A percentile compares a stretch with the other conserved stretches of the same genome.
Conservation (phyloP, 1,140 invertebrate species). For the Agrilus planipennis region DNA sequence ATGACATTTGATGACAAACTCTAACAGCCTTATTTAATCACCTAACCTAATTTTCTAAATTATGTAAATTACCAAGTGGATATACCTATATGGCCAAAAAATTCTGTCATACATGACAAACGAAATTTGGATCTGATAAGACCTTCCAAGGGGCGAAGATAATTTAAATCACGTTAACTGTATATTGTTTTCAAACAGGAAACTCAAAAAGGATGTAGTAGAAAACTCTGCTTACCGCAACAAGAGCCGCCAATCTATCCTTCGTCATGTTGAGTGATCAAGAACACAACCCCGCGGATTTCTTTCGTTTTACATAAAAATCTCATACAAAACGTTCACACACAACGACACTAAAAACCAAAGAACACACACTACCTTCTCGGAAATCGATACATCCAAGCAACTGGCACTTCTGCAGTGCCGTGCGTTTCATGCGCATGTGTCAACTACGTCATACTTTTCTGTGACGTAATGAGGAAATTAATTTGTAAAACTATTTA, state of each 20-base stretch:
- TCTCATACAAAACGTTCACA: conserved; percentile 65
- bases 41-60: conserved; percentile 12
- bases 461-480: conserved; percentile 24
- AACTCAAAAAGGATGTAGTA: neutral
- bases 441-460: conserved; percentile 41
- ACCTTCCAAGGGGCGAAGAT: no score
- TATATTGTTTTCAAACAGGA: no score
- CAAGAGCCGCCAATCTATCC: conserved; percentile 92
- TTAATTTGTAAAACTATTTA: conserved; percentile 6
- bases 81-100: neutral
- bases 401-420: conserved; percentile 47
- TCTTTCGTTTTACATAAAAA: conserved; percentile 51
- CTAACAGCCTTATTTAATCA: no score
- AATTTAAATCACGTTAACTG: neutral
- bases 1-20: conserved; percentile 6
- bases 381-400: conserved; percentile 45
- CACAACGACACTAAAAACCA: conserved; percentile 63
- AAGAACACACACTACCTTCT: conserved; percentile 50
- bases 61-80: neutral
- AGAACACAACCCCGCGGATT: conserved; percentile 46
- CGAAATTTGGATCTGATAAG: no score
- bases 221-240: conserved; percentile 63
- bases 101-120: neutral
- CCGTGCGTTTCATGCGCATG: conserved; percentile 43
- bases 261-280: conserved; percentile 78